Evolutionary conservation across 2,113 vertebrate species (phyloP).

Genomic region (Cyphomyrus discorhynchus): DNA sequence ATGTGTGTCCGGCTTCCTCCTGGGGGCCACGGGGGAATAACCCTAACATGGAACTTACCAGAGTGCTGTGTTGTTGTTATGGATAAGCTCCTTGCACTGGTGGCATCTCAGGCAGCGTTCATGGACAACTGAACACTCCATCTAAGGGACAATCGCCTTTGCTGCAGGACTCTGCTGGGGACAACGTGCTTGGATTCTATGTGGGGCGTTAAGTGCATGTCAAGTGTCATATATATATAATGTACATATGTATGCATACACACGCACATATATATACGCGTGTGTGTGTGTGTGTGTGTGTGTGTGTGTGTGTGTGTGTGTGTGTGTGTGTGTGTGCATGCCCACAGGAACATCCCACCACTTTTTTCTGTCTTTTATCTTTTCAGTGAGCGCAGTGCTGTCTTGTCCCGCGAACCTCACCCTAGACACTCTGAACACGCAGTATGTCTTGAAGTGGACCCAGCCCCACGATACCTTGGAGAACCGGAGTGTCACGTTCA

Average conservation of each 20-base stretch:
- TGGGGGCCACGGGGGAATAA: neutral
- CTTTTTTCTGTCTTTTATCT: neutral
- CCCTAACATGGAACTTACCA: neutral
- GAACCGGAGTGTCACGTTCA: constrained; percentile 39
- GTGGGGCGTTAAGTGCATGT: neutral
- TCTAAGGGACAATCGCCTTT: neutral
- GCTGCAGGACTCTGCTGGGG: neutral
- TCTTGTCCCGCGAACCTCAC: constrained; percentile 30
- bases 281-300: too few relatives aligned
- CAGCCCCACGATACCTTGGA: constrained; percentile 17
- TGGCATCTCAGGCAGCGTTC: neutral
- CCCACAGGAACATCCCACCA: neutral
- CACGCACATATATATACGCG: too few relatives aligned
- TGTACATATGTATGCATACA: too few relatives aligned
- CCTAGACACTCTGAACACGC: constrained; percentile 47
- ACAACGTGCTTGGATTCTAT: neutral
- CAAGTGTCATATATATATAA: too few relatives aligned
- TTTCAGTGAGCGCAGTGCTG: constrained; percentile 33
- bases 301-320: too few relatives aligned
- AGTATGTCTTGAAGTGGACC: constrained; percentile 46
- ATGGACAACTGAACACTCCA: neutral
- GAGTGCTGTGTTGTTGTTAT: neutral
- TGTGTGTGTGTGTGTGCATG: too few relatives aligned
- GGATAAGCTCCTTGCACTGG: neutral
- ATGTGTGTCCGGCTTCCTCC: neutral